Base-by-base conservation (phyloP, 1,140 invertebrate genomes). In the Microplitis demolitor region DNA sequence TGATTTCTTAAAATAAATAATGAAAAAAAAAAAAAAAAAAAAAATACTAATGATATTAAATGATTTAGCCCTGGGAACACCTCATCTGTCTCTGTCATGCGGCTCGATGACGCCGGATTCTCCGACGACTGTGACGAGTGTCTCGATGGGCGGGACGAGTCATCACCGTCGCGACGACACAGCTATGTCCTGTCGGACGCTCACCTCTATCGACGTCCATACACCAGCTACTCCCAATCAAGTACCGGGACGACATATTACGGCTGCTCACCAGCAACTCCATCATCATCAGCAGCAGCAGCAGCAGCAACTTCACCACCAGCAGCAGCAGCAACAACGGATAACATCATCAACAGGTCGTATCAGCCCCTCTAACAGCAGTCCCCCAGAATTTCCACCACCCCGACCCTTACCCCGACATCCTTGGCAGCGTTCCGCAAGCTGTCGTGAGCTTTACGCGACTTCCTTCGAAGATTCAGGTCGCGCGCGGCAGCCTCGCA, bases 361-460 rank as follows among this genome's bases (percentile, higher is more conserved):
- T 87, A 87, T 87, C 85, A 87, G 85, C 85, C 86, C 85, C 86
- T 86, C 86, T 86, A 87, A 88, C 86, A 86, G 85, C 84, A 87
- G 82, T 83, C 82, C 85, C 77, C 82, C 83, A 76, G 84, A 86
- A 83, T 85, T 85, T 70, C 85, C 82, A 62, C 82, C 82, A 71
- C 84, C 84, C 67, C 78, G 85, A 82, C 87, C 87, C 75, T 24
- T 85, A 68, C 85, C 88, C 63, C 84, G 88, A 66, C 88, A 90
- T 78, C 85, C 90, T 35, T 92, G 91, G 91, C 90, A 93, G 67
- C 92, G 93, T 78, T 94, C 93, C 81, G 91, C 92, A 76, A 93
- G 92, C 78, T 95, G 93, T 86, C 90, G 92, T 80, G 93, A 94
- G 77, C 87, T 94, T 31, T 92, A 93, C 80, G 91, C 92, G 81